A percentile compares a stretch with the other conserved stretches of the same genome.
Evolutionary conservation across 2,888 invertebrate species (phyloP).

Genomic region (Abrostola tripartita): DNA sequence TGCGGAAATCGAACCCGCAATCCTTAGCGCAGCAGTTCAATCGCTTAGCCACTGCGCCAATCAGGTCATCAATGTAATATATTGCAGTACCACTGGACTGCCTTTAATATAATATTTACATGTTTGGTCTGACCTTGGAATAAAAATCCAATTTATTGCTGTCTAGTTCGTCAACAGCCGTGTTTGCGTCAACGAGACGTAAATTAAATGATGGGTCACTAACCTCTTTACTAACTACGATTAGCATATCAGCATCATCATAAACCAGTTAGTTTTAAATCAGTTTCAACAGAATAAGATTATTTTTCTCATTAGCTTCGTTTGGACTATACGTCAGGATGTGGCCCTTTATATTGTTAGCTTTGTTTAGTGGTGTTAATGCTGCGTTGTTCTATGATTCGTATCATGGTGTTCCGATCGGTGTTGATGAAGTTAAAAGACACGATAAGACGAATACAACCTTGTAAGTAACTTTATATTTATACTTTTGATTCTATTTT

Average conservation of each 20-base stretch:
- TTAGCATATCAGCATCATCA: constrained; percentile 4
- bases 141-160: no score
- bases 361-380: constrained; percentile 44
- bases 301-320: constrained; percentile 7
- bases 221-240: constrained; percentile 16
- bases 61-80: no score
- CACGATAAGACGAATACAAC: constrained; percentile 68
- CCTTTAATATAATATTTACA: no score
- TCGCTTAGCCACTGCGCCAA: no score
- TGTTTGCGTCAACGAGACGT: background rate
- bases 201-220: constrained; percentile 9
- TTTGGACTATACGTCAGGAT: constrained; percentile 29
- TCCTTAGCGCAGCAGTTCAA: no score
- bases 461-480: constrained; percentile 64
- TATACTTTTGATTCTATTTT: background rate
- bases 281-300: background rate
- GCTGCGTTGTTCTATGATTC: constrained; percentile 64
- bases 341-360: constrained; percentile 37
- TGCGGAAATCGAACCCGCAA: no score
- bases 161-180: background rate
- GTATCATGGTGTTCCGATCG: constrained; percentile 63
- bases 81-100: no score
- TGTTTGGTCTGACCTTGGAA: no score
- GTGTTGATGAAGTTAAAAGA: constrained; percentile 58
- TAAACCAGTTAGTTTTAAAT: constrained; percentile 33